Conservation (phyloP, 1,140 invertebrate genomes). For the Bombus waltoni region DNA sequence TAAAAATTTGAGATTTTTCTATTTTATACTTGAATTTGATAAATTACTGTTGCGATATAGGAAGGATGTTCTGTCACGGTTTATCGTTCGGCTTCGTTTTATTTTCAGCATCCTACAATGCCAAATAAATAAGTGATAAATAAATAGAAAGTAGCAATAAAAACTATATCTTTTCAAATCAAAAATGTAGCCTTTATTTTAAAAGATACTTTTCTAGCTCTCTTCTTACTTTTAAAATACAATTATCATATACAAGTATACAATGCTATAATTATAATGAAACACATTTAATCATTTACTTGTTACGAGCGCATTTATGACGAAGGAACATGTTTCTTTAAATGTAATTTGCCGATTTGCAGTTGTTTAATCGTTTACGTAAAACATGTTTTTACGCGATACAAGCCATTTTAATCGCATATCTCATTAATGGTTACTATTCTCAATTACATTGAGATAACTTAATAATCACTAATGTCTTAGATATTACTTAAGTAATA, state of each 20-base stretch:
- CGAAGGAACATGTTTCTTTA: conserved; percentile 38
- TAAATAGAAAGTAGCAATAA: neutral
- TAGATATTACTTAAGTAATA: conserved; percentile 15
- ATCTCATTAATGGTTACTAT: conserved; percentile 2
- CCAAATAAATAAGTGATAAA: neutral
- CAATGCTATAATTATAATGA: conserved; percentile 24
- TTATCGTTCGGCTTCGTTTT: too few species aligned
- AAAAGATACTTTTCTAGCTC: conserved; percentile 26
- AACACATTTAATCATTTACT: conserved; percentile 11
- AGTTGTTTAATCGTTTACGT: neutral
- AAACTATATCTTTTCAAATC: neutral
- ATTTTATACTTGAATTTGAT: too few species aligned
- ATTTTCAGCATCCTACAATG: neutral
- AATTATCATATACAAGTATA: conserved; percentile 42
- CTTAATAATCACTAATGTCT: neutral
- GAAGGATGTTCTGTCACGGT: too few species aligned
- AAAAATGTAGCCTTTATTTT: conserved; percentile 42
- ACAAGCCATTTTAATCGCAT: neutral
- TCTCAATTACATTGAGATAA: conserved; percentile 2
- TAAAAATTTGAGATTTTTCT: too few species aligned
- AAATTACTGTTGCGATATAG: too few species aligned
- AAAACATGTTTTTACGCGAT: conserved; percentile 10
- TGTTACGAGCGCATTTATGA: neutral
- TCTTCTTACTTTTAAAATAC: conserved; percentile 39
- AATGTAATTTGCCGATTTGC: neutral